Percentiles rank a stretch among this genome's conserved stretches.
Conservation (phyloP, 2,113 vertebrate genomes). For the Ailurus styani region DNA sequence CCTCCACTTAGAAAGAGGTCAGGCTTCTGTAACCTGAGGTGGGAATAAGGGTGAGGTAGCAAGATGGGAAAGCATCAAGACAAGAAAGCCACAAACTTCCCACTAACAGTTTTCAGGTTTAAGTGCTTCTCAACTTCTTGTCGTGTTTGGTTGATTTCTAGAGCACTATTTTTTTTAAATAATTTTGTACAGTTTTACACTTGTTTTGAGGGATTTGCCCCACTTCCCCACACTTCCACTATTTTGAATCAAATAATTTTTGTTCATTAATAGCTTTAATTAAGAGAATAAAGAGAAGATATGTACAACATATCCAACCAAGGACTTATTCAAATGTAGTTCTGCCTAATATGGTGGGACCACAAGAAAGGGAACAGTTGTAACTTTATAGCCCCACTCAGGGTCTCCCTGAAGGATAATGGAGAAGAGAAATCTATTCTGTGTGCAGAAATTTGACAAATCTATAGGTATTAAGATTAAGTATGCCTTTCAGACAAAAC, state of each 20-base stretch:
- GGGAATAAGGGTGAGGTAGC: not conserved
- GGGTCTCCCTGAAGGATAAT: not conserved
- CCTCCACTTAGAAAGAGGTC: not conserved
- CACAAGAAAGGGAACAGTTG: rapidly evolving
- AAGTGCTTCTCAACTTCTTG: not conserved
- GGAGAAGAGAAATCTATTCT: not conserved
- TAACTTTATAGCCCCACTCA: not conserved
- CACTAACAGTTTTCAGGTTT: not conserved
- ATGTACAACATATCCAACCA: not conserved
- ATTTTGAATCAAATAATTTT: not conserved
- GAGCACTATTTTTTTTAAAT: not conserved
- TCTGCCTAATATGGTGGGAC: not conserved
- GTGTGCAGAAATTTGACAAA: not conserved
- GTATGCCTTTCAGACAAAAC: not conserved
- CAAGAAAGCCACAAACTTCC: not conserved
- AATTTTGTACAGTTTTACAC: not conserved
- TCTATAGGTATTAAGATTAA: not conserved
- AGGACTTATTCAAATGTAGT: not conserved
- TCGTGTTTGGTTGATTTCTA: not conserved
- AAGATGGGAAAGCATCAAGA: not conserved
- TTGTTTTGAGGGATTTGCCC: not conserved
- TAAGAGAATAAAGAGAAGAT: not conserved
- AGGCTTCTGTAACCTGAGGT: not conserved
- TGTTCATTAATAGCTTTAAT: not conserved
- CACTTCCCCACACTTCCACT: not conserved